Conservation (phyloP, 2,888 invertebrate genomes). For the Sesamia inferens region DNA sequence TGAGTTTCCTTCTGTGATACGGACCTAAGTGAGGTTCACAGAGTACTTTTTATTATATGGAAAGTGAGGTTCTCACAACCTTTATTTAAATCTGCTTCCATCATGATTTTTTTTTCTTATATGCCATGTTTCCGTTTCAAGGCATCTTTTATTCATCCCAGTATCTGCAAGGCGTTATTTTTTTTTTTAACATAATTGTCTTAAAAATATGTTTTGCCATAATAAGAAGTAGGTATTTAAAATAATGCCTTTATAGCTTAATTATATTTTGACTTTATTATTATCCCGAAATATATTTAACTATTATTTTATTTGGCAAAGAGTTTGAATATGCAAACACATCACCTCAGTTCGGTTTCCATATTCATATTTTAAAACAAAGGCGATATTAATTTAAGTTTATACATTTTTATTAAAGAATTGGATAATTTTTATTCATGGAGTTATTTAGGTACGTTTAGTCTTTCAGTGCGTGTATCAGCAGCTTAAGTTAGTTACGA, state of each 20-base stretch:
- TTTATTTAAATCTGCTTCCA: no score
- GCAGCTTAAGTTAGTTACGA: slow-evolving; percentile 23
- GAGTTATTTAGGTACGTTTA: neutral
- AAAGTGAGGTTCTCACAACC: no score
- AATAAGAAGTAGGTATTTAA: no score
- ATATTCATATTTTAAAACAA: neutral
- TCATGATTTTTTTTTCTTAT: no score
- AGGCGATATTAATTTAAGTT: neutral
- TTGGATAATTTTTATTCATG: neutral
- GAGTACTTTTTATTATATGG: no score
- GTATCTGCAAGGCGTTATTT: neutral
- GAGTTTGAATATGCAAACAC: neutral
- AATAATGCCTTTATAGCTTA: no score
- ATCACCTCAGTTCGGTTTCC: neutral
- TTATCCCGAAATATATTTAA: neutral
- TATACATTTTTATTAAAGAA: neutral
- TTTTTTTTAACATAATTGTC: neutral
- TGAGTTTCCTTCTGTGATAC: no score
- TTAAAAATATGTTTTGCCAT: neutral
- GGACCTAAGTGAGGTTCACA: no score
- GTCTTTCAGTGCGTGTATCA: slow-evolving; percentile 17
- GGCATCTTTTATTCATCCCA: neutral
- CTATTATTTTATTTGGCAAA: neutral
- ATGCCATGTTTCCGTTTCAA: no score
- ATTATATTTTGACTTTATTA: neutral